Conservation (phyloP, 2,797 vertebrate genomes). For the Onychomys arenicola region DNA sequence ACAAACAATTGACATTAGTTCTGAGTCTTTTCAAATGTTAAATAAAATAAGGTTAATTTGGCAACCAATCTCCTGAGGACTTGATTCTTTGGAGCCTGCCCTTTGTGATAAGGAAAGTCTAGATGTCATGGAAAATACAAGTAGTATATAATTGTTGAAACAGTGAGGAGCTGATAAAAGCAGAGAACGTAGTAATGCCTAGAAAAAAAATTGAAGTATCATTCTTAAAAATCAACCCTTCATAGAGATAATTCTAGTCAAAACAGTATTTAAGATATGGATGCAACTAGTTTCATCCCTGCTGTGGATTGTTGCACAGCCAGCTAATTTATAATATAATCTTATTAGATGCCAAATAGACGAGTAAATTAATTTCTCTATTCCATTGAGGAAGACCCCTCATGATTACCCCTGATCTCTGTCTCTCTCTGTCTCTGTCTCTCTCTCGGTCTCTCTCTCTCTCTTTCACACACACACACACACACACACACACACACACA, state of each 20-base stretch:
- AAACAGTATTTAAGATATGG: neutral
- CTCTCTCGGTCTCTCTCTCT: too few relatives aligned
- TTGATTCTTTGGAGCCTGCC: neutral
- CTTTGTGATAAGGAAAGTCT: neutral
- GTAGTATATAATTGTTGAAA: neutral
- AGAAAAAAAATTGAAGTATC: neutral
- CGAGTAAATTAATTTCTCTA: neutral
- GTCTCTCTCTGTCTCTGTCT: too few relatives aligned
- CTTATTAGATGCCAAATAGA: neutral
- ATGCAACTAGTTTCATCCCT: neutral
- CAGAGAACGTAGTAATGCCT: neutral
- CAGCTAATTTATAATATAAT: neutral
- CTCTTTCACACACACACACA: neutral
- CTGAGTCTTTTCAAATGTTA: neutral
- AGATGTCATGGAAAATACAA: neutral
- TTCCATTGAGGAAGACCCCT: neutral
- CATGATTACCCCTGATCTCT: neutral
- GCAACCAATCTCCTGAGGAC: neutral
- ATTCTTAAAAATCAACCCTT: neutral
- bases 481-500: neutral
- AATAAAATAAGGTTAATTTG: neutral
- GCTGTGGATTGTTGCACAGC: rapidly evolving
- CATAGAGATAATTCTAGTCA: neutral
- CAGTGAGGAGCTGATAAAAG: neutral
- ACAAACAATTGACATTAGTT: neutral